Base-by-base conservation (phyloP, 2,888 invertebrate genomes). In the Lingula anatina region DNA sequence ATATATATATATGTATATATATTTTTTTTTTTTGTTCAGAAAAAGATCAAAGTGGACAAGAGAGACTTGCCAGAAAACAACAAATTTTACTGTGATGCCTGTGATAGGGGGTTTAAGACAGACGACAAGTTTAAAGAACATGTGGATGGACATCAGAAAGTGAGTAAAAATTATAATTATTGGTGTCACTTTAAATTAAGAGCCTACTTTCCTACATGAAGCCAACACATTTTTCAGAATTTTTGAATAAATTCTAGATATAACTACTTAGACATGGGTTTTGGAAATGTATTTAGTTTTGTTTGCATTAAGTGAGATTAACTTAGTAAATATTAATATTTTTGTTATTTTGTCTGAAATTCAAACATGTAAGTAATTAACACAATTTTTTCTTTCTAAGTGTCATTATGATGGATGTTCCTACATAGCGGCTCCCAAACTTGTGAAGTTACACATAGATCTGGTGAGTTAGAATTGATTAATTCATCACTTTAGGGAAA, bases 391-490 rank as follows among this genome's bases (percentile, higher is more conserved):
- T 46, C 23, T 43, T 49, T 63, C 65, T 28, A 62, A 74, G 73
- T 94, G 93, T 70, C 86, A 85, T 45, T 83, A 87, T 46, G 88
- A 88, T 63, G 88, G 87, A 15, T 94, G 93, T 70, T 82, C 80
- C 31, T 90, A 89, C 78, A 80, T 84, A 50, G 90, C 89, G 3
- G 87, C 89, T 71, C 84, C 86, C 3, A 85, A 85, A 72, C 81
- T 91, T 2, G 84, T 94, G 15, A 85, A 86, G 53, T 85, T 85
- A 60, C 94, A 94, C 70, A 84, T 89, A 59, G 82, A 83, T 71
- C 85, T 87, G 81, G 77, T 77, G 64, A 64, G 64, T 56, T n/a
- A n/a, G n/a, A n/a, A n/a, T n/a, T n/a, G n/a, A n/a, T n/a, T n/a
- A n/a, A n/a, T n/a, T n/a, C n/a, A n/a, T n/a, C n/a, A n/a, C n/a